Evolutionary conservation across 2,113 vertebrate species (phyloP), one percentile per base, ranked within the genome.

Genomic region (Sinosuthora webbiana): DNA sequence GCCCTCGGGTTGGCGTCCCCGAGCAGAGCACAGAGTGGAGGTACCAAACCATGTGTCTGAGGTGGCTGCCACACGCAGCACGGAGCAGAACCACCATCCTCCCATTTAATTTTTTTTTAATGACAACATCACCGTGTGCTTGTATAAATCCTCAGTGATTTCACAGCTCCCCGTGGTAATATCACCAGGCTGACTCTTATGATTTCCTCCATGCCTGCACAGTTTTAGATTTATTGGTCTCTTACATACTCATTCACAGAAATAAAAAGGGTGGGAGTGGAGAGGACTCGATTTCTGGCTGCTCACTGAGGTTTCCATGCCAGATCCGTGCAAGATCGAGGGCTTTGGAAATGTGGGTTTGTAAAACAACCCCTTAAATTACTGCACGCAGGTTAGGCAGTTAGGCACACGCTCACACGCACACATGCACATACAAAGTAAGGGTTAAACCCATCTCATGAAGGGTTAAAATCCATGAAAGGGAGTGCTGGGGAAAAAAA

Each of bases 171-270:
- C 93, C 4, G 0, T 1, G 78, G 91, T 96, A 96, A 89, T 89
- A 94, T 96, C 95, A 91, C 91, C 68, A 90, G 67, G 33, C 91
- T 94, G 87, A 67, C 90, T 96, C 83, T 96, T 91, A 92, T 90
- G 88, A 90, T 85, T 93, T 95, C 89, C 94, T 96, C 89, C n/a
- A 92, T 5, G 81, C 92, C 93, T 94, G 93, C 85, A 87, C 83
- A 96, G 86, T 90, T 95, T 91, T 91, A 87, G 84, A 87, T 96
- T 95, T 96, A 97, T 95, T 88, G 84, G 83, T 96, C 95, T 96
- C 96, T 95, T 94, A 86, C 63, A 93, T 87, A 79, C 75, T 90
- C 90, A 92, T 96, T 96, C 97, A 96, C 85, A 96, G 94, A 91
- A 96, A 96, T 91, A 96, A 93, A 91, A 93, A 92, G 73, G 91